phyloP scores from a whole-genome alignment of 2,888 invertebrate species.

The Netelia inedita region DNA sequence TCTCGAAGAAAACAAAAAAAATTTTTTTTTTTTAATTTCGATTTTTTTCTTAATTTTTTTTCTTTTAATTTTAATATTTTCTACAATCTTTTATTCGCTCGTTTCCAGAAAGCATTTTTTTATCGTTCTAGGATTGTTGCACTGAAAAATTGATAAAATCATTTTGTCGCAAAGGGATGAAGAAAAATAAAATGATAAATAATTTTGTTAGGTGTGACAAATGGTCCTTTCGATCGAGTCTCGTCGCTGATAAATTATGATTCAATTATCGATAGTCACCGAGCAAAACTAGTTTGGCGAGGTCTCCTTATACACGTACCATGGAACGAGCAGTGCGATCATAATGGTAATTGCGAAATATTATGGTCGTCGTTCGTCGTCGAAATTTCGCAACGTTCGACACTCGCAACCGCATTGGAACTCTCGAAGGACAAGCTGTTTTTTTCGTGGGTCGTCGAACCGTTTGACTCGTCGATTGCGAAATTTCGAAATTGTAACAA shows the following conservation, averaged over 20 bases:
- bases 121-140: too few species aligned
- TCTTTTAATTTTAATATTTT: too few species aligned
- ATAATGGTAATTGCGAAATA: constrained; percentile 66
- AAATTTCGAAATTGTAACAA: constrained; percentile 63
- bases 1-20: neutral
- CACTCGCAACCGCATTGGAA: constrained; percentile 19
- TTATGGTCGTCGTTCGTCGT: constrained; percentile 39
- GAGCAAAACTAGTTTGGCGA: constrained; percentile 66
- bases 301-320: constrained; percentile 23
- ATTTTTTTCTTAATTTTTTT: neutral
- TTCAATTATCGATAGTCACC: constrained; percentile 63
- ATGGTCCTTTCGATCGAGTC: neutral
- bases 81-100: too few species aligned
- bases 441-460: constrained; percentile 68
- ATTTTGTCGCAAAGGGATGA: neutral
- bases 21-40: neutral
- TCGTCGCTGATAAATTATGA: constrained; percentile 6
- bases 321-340: constrained; percentile 31
- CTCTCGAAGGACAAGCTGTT: constrained; percentile 62
- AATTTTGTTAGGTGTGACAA: neutral
- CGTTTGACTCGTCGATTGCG: constrained; percentile 49
- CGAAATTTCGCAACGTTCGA: constrained; percentile 64
- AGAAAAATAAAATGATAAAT: neutral
- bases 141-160: neutral
- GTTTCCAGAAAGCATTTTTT: too few species aligned